These are phyloP conservation scores for Crepidodera aurea DNA, from an alignment of 2,888 invertebrate species.

Conservation along the genomic window DNA sequence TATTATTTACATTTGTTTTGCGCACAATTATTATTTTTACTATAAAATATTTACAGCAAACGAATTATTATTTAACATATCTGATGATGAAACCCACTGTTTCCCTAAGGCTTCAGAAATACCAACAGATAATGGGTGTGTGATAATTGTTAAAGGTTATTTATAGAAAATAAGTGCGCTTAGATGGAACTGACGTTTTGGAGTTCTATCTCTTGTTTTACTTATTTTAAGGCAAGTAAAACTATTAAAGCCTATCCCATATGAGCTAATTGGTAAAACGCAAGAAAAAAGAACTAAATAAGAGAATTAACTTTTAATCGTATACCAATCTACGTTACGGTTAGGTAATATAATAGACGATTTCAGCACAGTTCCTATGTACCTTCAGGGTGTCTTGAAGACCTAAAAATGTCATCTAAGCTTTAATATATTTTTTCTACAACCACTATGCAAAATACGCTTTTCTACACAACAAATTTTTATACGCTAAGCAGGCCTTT, in stretches of 20 bases:
- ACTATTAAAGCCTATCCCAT: constrained; percentile 10
- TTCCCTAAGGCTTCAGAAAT: constrained; percentile 23
- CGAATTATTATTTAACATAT: constrained; percentile 28
- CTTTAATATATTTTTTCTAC: no score
- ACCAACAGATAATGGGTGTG: constrained; percentile 31
- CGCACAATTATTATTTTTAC: background rate
- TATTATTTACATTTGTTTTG: background rate
- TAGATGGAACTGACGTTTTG: constrained; percentile 14
- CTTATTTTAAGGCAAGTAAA: background rate
- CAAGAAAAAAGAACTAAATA: background rate
- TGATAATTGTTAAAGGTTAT: constrained; percentile 23
- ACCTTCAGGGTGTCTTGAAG: no score
- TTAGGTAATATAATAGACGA: no score
- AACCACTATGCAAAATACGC: no score
- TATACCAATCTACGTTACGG: background rate
- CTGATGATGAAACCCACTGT: constrained; percentile 29
- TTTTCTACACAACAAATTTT: no score
- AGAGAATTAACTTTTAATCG: background rate
- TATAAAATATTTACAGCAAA: constrained; percentile 11
- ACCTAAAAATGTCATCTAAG: no score
- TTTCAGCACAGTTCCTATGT: no score
- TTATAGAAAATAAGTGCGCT: constrained; percentile 14
- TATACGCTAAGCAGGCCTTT: no score
- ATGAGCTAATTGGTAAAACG: constrained; percentile 3
- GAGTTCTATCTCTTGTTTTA: background rate